Evolutionary conservation across 2,888 invertebrate genomes (phyloP), one percentile per base, ranked within the genome.

Genomic region (Drosophila buzzatii): DNA sequence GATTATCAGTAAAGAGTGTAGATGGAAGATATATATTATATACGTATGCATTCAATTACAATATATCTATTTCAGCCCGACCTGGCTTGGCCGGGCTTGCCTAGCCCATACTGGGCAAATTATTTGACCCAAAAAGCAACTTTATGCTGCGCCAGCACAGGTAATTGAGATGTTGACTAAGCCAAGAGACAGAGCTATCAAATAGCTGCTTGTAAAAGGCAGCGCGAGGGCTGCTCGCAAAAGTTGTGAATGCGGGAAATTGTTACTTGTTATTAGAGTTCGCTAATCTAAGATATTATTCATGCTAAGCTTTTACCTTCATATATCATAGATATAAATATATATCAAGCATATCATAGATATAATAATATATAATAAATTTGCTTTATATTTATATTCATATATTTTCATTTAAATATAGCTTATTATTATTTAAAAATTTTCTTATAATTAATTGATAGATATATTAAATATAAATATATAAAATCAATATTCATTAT

Each of bases 111-210:
- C 37, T 59, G 53, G 37, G 41, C 42, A 65, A 37, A 52, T 67
- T 64, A 49, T 65, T 41, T 82, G 79, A 79, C 82, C 79, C 75
- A 68, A 60, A 82, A 70, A 79, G 51, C 41, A 37, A 47, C 18
- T 47, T 45, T 42, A 53, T 59, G 64, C 63, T 63, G 42, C 53
- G 61, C 58, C 66, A 73, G 52, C 51, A 55, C 62, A 4, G 70
- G 63, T 74, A 74, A 73, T 78, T 73, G 72, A 77, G 57, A 49
- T 42, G 53, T 35, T 62, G 59, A 35, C 53, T 20, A 47, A 52
- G 45, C 39, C 52, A 14, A 53, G 41, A 41, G 41, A 31, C 70
- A 51, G 31, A 18, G 49, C 44, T 52, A 52, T 53, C 60, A 35
- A 44, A 45, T 51, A n/a, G 52, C 18, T 39, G 33, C 31, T 41